Percentiles rank a stretch among this genome's conserved stretches.
These are phyloP conservation scores for Anthopleura sola DNA, from an alignment of 64 coral and sea anemone species.

Conservation along the genomic window DNA sequence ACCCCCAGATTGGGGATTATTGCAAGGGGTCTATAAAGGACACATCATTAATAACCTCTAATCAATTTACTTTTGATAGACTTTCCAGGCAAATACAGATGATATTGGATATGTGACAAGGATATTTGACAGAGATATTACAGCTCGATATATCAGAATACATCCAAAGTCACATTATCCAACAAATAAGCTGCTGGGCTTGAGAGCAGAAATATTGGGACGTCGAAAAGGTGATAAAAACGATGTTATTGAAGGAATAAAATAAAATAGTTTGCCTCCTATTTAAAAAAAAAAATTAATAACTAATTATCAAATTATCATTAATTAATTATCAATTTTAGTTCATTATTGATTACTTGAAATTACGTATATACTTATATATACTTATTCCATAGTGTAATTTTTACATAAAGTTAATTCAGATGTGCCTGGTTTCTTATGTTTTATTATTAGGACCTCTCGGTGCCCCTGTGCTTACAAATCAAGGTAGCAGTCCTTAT, in stretches of 20 bases:
- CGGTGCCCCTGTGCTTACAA: background rate
- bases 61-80: background rate
- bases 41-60: too few species aligned
- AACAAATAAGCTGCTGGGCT: background rate
- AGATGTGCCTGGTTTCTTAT: background rate
- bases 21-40: too few species aligned
- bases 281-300: too few species aligned
- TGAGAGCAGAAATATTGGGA: background rate
- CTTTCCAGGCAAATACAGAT: background rate
- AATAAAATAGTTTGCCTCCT: too few species aligned
- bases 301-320: too few species aligned
- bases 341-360: too few species aligned
- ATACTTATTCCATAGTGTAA: background rate
- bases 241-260: background rate
- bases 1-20: too few species aligned
- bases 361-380: too few species aligned
- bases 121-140: background rate
- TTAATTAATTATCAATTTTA: too few species aligned
- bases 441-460: background rate
- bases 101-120: conserved; percentile 6
- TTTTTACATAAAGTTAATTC: background rate
- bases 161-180: background rate
- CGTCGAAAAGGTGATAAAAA: conserved; percentile 3
- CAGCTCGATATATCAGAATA: background rate
- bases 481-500: background rate